Base-by-base conservation (phyloP, 2,888 invertebrate species). In the Pachymerium ferrugineum region DNA sequence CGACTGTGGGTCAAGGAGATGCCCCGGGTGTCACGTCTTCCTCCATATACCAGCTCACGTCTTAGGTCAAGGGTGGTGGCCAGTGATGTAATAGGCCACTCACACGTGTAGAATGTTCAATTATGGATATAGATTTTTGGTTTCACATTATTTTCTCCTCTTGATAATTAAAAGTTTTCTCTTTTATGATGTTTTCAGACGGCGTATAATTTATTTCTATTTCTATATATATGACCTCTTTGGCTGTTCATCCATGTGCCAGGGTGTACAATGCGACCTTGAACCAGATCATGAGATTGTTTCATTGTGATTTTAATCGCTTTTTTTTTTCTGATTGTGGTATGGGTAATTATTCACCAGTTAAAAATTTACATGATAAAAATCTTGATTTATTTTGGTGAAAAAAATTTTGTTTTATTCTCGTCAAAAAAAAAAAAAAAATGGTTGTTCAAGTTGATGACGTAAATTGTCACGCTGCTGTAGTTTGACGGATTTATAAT, bases 1-100 rank as follows among this genome's bases (percentile, higher is more conserved):
- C 47, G 47, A 22, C 47, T 47, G 47, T 47, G 47, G 47, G 47
- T 47, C 47, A 47, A 47, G 47, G 47, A 47, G 47, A 47, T 47
- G 47, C 47, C 47, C 47, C 47, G 47, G 47, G 47, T 47, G 47
- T 47, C 47, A 47, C 47, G 47, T 47, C 47, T 47, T 47, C 47
- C 19, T 47, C 47, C 19, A 47, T 22, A 47, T 47, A 47, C 47
- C 19, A 47, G 47, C 47, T 47, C 47, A 19, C 47, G 47, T 47
- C 47, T 47, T n/a, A 19, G 47, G 47, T 47, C 47, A 47, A 47
- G 47, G 47, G 47, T 47, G 38, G 38, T 38, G 47, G 47, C 22
- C 16, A 22, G 6, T 47, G 47, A 47, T 47, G 47, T 47, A 47
- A 47, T 22, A 19, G 47, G 47, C 47, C 47, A 47, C 19, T 47